Base-by-base conservation (phyloP, 2,113 vertebrate species). In the Gulo gulo region DNA sequence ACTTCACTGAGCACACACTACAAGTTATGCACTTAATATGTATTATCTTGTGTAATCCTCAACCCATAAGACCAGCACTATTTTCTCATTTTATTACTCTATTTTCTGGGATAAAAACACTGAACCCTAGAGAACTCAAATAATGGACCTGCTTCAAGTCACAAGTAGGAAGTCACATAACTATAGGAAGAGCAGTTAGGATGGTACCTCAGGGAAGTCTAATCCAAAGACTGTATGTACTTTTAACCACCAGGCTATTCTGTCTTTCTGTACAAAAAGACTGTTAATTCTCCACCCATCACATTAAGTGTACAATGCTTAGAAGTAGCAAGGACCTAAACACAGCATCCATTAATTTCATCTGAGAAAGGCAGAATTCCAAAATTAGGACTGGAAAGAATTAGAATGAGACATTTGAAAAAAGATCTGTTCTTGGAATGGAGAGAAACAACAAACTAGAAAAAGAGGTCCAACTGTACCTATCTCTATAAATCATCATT, bases 271-370 rank as follows among this genome's bases (percentile, higher is more conserved):
- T 76, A 18, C 59, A 16, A 85, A 93, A 81, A 93, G 8, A 26
- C 39, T 91, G 23, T 39, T 71, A 74, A 79, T 61, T 95, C 12
- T 71, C 7, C 26, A 93, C 21, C 76, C 34, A 81, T 36, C 65
- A 93, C 21, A 69, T 89, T 91, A 88, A 88, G 24, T 23, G 18
- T 47, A 79, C 10, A 85, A 59, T 65, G 21, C 39, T 87, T 82
- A 85, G 83, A 92, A 98, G 80, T 59, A 63, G 57, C 74, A 96
- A 96, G 36, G 45, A 93, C 55, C 10, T 45, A 3, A 18, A 59
- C 45, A 76, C 50, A 86, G 12, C 61, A 81, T 85, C 63, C 13
- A 36, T 73, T 63, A 45, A 15, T 93, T 89, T 74, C 92, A 50
- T 89, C 57, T 88, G 36, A 79, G 24, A 50, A 96, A 94, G 36